phyloP scores from a whole-genome alignment of 1,140 invertebrate species.

The Drosophila mayri region DNA sequence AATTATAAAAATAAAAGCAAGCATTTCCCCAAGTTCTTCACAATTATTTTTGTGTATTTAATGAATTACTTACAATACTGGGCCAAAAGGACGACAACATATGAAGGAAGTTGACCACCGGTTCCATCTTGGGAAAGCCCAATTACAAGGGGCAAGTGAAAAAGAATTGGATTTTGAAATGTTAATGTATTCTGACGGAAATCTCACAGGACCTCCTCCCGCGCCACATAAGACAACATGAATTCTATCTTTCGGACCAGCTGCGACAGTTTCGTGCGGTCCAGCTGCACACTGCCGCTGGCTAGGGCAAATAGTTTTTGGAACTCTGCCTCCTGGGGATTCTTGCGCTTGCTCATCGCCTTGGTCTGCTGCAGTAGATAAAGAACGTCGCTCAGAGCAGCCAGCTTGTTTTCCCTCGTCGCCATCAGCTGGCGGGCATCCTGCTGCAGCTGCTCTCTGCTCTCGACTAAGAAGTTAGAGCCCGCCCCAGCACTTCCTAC shows the following conservation, averaged over 20 bases:
- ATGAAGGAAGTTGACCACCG: background rate
- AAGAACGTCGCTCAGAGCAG: constrained; percentile 88
- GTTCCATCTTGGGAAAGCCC: background rate
- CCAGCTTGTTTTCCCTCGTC: constrained; percentile 53
- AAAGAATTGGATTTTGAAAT: constrained; percentile 14
- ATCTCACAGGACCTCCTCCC: constrained; percentile 60
- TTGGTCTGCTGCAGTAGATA: constrained; percentile 86
- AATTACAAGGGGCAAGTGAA: background rate
- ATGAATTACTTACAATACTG: constrained; percentile 3
- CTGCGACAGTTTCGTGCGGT: constrained; percentile 86
- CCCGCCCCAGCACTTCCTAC: constrained; percentile 38
- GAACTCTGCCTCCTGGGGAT: constrained; percentile 85
- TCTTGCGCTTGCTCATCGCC: constrained; percentile 60
- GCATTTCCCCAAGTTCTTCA: too few species aligned
- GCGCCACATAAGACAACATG: constrained; percentile 88
- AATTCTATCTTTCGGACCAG: constrained; percentile 89
- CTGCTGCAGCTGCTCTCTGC: constrained; percentile 58
- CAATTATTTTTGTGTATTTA: background rate
- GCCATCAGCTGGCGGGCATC: constrained; percentile 73
- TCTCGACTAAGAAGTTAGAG: constrained; percentile 53
- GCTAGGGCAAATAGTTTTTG: constrained; percentile 84
- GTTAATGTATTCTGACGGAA: constrained; percentile 26
- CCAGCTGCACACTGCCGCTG: constrained; percentile 85
- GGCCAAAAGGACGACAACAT: background rate
- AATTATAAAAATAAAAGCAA: background rate